A percentile compares a stretch with the other conserved stretches of the same genome.
phyloP scores from a whole-genome alignment of 1,140 invertebrate genomes.

The Bombyx mandarina region DNA sequence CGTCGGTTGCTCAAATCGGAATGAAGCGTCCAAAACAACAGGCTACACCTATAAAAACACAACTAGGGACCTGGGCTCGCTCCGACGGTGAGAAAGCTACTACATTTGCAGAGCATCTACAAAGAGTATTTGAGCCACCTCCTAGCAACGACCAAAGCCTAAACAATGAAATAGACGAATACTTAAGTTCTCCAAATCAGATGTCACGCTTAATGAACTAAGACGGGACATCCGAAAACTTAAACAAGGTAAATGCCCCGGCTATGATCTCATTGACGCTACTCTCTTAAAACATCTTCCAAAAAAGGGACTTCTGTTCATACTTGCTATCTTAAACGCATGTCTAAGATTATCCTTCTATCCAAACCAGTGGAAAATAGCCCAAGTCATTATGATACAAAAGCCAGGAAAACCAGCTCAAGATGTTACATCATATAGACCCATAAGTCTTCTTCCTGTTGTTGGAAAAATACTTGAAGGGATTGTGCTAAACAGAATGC shows the following conservation, averaged over 20 bases:
- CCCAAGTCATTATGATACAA: slow-evolving; percentile 34
- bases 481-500: slow-evolving; percentile 28
- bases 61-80: slow-evolving; percentile 13
- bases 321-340: slow-evolving; percentile 8
- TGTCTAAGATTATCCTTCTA: slow-evolving; percentile 15
- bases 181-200: slow-evolving; percentile 6
- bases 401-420: slow-evolving; percentile 37
- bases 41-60: slow-evolving; percentile 10
- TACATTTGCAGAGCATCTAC: slow-evolving; percentile 9
- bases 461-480: slow-evolving; percentile 38
- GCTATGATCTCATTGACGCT: slow-evolving; percentile 4
- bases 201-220: slow-evolving; percentile 10
- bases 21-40: slow-evolving; percentile 14
- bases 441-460: slow-evolving; percentile 35
- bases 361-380: slow-evolving; percentile 36
- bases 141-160: neutral
- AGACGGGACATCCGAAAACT: slow-evolving; percentile 7
- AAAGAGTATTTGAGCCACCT: slow-evolving; percentile 9
- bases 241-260: slow-evolving; percentile 2
- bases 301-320: neutral
- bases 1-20: too few relatives aligned
- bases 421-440: slow-evolving; percentile 28
- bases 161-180: slow-evolving; percentile 6
- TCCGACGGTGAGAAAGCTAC: slow-evolving; percentile 14
- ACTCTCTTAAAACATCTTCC: slow-evolving; percentile 1